phyloP scores from a whole-genome alignment of 2,113 vertebrate species.

The Pseudorasbora parva region DNA sequence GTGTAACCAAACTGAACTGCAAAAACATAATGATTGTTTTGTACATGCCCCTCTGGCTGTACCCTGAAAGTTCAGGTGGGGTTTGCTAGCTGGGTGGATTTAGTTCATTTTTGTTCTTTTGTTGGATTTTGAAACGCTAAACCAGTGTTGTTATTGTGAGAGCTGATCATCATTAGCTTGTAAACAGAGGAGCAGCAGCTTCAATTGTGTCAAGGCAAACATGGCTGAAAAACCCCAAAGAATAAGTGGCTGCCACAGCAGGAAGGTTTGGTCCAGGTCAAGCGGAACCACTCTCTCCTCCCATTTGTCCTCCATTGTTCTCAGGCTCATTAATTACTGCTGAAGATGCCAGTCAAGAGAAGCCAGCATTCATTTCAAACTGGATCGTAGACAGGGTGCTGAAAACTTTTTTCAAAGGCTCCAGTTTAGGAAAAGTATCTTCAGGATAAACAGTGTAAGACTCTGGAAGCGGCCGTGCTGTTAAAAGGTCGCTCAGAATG shows the following conservation, averaged over 20 bases:
- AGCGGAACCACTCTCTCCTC: slow-evolving; percentile 58
- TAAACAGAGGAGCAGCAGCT: not conserved
- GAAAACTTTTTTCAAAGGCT: slow-evolving; percentile 41
- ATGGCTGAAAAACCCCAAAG: not conserved
- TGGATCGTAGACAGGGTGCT: slow-evolving; percentile 20
- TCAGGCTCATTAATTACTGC: slow-evolving; percentile 69
- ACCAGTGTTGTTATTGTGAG: not conserved
- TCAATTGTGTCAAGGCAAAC: not conserved
- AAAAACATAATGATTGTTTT: not conserved
- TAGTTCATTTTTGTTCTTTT: not conserved
- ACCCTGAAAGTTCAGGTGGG: not conserved
- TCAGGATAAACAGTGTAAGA: not conserved
- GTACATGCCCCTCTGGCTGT: not conserved
- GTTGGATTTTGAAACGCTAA: not conserved
- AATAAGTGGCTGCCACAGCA: not conserved
- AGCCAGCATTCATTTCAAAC: slow-evolving; percentile 46
- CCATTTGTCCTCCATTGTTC: slow-evolving; percentile 65
- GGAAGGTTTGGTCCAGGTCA: slow-evolving; percentile 55
- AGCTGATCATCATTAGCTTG: slow-evolving; percentile 6
- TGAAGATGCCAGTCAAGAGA: slow-evolving; percentile 47
- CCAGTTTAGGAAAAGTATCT: not conserved
- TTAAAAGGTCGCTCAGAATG: not conserved
- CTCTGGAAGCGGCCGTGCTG: not conserved
- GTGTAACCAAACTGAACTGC: not conserved
- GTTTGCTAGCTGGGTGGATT: not conserved